Base-by-base conservation (phyloP, 2,113 vertebrate species). In the Oceanites oceanicus region DNA sequence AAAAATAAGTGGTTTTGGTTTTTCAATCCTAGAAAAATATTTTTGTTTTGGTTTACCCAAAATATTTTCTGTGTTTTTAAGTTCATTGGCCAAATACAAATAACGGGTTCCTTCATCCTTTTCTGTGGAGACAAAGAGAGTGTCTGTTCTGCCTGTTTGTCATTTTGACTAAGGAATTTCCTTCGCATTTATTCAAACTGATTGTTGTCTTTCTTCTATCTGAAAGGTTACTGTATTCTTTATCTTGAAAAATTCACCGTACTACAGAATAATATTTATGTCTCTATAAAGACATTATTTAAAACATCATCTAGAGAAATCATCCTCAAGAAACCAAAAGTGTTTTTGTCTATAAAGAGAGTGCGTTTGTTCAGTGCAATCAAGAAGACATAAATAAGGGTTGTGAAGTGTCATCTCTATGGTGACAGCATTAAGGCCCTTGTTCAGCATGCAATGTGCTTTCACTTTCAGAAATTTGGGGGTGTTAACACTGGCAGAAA, bases 21-120 rank as follows among this genome's bases (percentile, higher is more conserved):
- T 92, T 79, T 55, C 7, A 56, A 1, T 75, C 18, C 16, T 53
- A 72, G 53, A 76, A 68, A 83, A 86, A 96, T 68, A 65, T 75
- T 81, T 91, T 56, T 86, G 19, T 25, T 84, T 85, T 90, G 40
- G 14, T 65, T 90, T 68, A 70, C 53, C 13, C 36, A 63, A 93
- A 96, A 70, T 94, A 77, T 86, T 88, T 92, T 88, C 23, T 29
- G 8, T 77, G 26, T 94, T 91, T 94, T 80, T 75, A 86, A 89
- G 71, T 86, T 3, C 2, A 55, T 55, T 71, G 47, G 22, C 23
- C 32, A 86, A 91, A 89, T n/a, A 73, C 17, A 96, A 96, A 84
- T 67, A 92, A 52, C 47, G 63, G 47, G 44, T 91, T 91, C 67
- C 91, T 95, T 95, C 42, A 74, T 74, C 13, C 14, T 91, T 89